Base-by-base conservation (phyloP, 1,140 invertebrate genomes). In the Drosophila ananassae region DNA sequence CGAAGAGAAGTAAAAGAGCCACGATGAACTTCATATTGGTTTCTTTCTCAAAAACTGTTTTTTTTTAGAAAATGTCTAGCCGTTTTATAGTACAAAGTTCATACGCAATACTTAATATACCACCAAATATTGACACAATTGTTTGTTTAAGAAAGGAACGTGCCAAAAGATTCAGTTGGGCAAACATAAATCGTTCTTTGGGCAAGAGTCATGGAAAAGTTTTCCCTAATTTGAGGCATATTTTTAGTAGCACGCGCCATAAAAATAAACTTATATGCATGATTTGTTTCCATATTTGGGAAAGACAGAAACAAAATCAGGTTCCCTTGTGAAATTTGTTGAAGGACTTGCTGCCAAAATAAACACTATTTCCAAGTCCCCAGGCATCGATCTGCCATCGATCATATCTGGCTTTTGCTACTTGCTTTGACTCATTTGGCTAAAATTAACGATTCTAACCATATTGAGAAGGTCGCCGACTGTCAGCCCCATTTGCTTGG, bases 381-480 rank as follows among this genome's bases (percentile, higher is more conserved):
- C 66, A 47, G 44, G 41, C 37, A 54, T 54, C 21, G 52, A 73
- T 73, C 47, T n/a, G 28, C 62, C 57, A 75, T 69, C 59, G 53
- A 62, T 75, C 57, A 72, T 50, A 50, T n/a, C 41, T 25, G 51
- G 44, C 34, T 30, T 56, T 54, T 62, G 59, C 50, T 74, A 46
- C 69, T 34, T 25, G 32, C 52, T 61, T 76, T 60, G 76, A 83
- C 76, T 79, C 80, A 89, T 77, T 89, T 89, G 79, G 79, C 83
- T 77, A 83, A 77, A 89, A 73, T 89, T 59, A 73, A 76, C 69
- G 64, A 83, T 71, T 83, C 53, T 89, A 76, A 79, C 83, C 83
- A 89, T 89, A 89, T 89, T 56, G 83, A 83, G 83, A 89, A 89
- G 79, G 83, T 77, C 79, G 72, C 71, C 62, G 68, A 55, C 66